Conservation (phyloP, 2,797 vertebrate species). For the Phataginus tetradactyla region DNA sequence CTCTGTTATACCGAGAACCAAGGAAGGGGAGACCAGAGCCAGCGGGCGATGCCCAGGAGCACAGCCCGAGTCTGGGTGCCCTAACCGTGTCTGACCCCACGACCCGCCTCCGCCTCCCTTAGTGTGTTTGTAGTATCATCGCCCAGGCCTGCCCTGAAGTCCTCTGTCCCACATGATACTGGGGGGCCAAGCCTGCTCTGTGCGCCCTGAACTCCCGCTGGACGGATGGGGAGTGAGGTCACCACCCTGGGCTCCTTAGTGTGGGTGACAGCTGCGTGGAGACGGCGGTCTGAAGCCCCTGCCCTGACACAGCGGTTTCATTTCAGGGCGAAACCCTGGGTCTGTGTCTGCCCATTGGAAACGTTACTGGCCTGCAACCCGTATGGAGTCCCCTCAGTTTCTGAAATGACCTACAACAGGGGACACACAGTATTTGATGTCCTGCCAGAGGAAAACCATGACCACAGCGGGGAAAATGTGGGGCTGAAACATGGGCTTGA, state of each 20-base stretch:
- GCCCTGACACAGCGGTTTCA: neutral
- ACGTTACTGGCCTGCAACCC: neutral
- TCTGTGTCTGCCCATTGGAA: neutral
- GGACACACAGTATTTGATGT: accelerated
- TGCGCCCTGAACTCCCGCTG: neutral
- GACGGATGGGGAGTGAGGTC: accelerated
- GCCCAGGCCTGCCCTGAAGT: neutral
- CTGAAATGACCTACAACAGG: neutral
- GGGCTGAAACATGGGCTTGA: neutral
- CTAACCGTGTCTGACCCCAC: neutral
- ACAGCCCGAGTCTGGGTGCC: too few species aligned
- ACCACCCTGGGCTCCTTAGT: neutral
- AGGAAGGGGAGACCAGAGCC: too few species aligned
- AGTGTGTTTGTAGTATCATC: too few species aligned
- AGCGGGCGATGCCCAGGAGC: too few species aligned
- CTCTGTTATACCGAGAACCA: too few species aligned
- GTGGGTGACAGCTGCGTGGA: too few species aligned
- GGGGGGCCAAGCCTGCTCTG: too few species aligned
- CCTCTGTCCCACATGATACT: too few species aligned
- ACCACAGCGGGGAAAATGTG: neutral
- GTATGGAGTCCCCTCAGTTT: neutral
- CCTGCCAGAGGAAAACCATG: neutral
- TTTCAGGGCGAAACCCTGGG: neutral
- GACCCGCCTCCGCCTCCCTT: neutral
- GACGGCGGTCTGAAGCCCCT: neutral